Base-by-base conservation (phyloP, 37 sponge, comb jelly and placozoan genomes). In the Spongilla lacustris region DNA sequence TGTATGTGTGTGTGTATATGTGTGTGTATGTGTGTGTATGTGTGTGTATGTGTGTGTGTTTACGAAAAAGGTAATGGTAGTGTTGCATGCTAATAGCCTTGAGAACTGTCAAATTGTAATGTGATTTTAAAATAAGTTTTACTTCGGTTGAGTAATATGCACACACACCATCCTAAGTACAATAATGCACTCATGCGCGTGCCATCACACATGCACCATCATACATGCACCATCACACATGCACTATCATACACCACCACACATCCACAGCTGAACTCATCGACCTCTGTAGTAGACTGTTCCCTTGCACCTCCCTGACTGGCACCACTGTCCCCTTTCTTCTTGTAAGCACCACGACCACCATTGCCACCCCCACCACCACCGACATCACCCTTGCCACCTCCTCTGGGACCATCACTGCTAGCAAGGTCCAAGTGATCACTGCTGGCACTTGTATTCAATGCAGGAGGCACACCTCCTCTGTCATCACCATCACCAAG, bases 321-420 rank as follows among this genome's bases (percentile, higher is more conserved):
- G 58, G 19, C 58, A 10, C 8, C 46, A 58, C 58, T 58, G 19
- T 58, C 21, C 58, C 58, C 19, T 58, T 17, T 58, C 58, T 58
- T 58, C 58, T 14, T 58, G 11, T 1, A 0, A 14, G 21, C 19
- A 14, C 19, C 19, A 58, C n/a, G n/a, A n/a, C 58, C 19, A 14
- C 58, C 58, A 58, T 58, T 58, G 58, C 58, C 67, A 80, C 36
- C 36, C 19, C 81, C 81, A 67, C 68, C 81, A 67, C 35, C 71
- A 31, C 71, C 46, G 8, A 2, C 27, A 35, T 3, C 27, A 72
- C 73, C 28, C 9, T 23, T 36, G 82, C 46, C 50, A 0, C 75
- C 30, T 23, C 69, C 14, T 58, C 75, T 75, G 78, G 74, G 28
- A 23, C 80, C 80, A 19, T 21, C 23, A 38, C 36, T 31, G 29